Base-by-base conservation (phyloP, 2,113 vertebrate genomes). In the Tylochromis polylepis region DNA sequence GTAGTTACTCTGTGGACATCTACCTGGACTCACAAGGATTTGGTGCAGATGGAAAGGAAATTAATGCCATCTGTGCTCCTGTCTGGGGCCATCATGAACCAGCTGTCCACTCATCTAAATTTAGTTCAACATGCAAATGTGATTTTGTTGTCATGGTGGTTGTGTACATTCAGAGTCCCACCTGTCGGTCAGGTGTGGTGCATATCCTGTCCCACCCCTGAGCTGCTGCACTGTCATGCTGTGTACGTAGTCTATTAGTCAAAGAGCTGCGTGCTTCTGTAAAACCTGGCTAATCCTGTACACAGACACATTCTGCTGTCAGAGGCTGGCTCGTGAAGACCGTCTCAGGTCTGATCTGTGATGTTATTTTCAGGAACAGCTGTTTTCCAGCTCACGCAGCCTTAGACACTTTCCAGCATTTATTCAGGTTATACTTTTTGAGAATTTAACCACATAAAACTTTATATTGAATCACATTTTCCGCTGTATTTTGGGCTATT, bases 221-320 rank as follows among this genome's bases (percentile, higher is more conserved):
- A 82, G 72, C 75, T 31, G 7, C 60, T 81, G 43, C 78, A 31
- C 58, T 55, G 84, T 89, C 86, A 81, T 78, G 85, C 94, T 95
- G 89, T 92, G 83, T 93, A 93, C 92, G 82, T 81, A 67, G 20
- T 38, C 34, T 67, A 34, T 84, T 91, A 86, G 85, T 78, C 55
- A 89, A 87, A 79, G 89, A 49, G 65, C 83, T 7, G 24, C 55
- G 81, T 53, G 83, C 87, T 65, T 85, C 84, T 67, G 18, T 82
- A 41, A 56, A 89, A 79, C 87, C 85, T 79, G 77, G 84, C 59
- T 95, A 95, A 95, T 96, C 93, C 89, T 6, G 70, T 78, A 65
- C 84, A 31, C 4, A 82, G 70, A 92, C 89, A 83, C 12, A 15
- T 62, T 87, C 60, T 59, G 51, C 18, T 88, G 87, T 91, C 67